Conservation (phyloP, 2,113 vertebrate species). For the Thymallus thymallus region DNA sequence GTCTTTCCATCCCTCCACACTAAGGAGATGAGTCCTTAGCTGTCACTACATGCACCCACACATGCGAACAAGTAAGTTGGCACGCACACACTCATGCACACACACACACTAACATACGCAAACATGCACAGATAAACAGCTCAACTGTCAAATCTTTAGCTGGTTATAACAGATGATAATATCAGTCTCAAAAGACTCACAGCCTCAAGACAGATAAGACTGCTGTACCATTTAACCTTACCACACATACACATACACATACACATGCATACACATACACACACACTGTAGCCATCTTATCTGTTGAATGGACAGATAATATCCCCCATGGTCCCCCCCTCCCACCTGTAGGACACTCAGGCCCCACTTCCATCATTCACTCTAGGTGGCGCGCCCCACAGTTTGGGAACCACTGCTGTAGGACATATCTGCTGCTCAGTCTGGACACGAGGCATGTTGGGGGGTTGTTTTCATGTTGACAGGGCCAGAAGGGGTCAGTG, state of each 20-base stretch:
- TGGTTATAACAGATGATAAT: conserved; percentile 55
- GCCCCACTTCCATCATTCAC: no score
- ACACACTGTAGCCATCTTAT: no score
- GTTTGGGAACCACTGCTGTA: no score
- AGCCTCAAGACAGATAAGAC: conserved; percentile 3
- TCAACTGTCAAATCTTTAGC: conserved; percentile 27
- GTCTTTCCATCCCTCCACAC: conserved; percentile 44
- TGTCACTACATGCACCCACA: conserved; percentile 28
- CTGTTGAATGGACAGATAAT: background rate
- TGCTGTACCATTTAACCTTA: background rate
- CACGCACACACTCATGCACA: conserved; percentile 7
- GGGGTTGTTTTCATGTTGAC: background rate
- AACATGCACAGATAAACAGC: background rate
- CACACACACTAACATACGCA: background rate
- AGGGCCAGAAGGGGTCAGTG: background rate
- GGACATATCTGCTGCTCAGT: no score
- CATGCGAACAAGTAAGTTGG: conserved; percentile 12
- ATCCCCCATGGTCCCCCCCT: no score
- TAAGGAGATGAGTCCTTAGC: conserved; percentile 27
- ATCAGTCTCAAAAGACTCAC: background rate
- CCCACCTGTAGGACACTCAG: no score
- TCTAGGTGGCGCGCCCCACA: no score
- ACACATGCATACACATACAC: no score
- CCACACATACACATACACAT: no score
- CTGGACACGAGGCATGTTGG: no score